These are phyloP conservation scores for Marisa cornuarietis DNA, from an alignment of 1,140 invertebrate genomes.

Conservation along the genomic window DNA sequence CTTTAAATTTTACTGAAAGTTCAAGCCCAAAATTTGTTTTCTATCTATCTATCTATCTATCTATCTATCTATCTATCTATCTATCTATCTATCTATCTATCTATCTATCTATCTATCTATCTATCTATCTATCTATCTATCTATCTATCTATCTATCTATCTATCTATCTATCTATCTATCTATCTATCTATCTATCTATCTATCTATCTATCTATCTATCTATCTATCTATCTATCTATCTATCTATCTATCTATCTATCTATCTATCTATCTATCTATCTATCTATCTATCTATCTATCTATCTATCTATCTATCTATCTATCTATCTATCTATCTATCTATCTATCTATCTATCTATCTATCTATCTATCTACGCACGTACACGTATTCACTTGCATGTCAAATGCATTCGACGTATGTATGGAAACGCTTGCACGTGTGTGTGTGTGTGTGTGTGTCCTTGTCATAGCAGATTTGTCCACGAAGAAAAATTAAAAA, in stretches of 20 bases:
- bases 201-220: conserved; percentile 8
- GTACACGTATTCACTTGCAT: not conserved
- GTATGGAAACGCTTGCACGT: not conserved
- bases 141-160: conserved; percentile 1
- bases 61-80: not conserved
- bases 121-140: conserved; percentile 1
- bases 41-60: conserved; percentile 8
- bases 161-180: conserved; percentile 4
- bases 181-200: conserved; percentile 1
- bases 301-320: conserved; percentile 1
- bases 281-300: conserved; percentile 1
- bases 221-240: not conserved
- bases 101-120: conserved; percentile 6
- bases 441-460: conserved; percentile 8
- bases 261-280: conserved; percentile 6
- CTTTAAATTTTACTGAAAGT: too few relatives aligned
- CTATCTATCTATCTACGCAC: not conserved
- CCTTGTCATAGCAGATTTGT: too few relatives aligned
- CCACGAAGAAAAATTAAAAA: not conserved
- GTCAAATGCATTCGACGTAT: not conserved
- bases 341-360: conserved; percentile 8
- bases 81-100: conserved; percentile 1
- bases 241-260: conserved; percentile 1
- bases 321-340: conserved; percentile 4
- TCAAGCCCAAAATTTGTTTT: not conserved